Conservation (phyloP, 2,888 invertebrate genomes). For the Tridacna gigas region DNA sequence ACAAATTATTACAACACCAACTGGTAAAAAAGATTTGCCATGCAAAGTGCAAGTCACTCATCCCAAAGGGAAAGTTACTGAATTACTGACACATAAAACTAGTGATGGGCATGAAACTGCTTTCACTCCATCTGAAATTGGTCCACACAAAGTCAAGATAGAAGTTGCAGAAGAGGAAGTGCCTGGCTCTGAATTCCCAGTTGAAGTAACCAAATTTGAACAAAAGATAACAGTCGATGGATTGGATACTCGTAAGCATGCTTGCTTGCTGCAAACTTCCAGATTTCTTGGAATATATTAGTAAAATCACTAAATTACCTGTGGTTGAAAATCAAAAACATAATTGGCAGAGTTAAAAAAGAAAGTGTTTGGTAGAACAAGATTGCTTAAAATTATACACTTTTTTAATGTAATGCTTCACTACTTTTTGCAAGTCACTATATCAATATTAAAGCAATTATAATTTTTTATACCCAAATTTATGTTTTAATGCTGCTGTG, state of each 20-base stretch:
- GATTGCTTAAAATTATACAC: no score
- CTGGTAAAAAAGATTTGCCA: constrained; percentile 65
- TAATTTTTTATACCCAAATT: no score
- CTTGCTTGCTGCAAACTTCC: neutral
- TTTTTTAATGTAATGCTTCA: no score
- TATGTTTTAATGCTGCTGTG: no score
- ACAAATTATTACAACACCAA: constrained; percentile 59
- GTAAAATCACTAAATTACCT: neutral
- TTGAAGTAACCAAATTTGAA: constrained; percentile 66
- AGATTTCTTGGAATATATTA: neutral
- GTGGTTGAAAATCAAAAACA: neutral
- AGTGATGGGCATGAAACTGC: constrained; percentile 88
- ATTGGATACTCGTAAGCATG: constrained; percentile 59
- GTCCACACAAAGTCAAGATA: constrained; percentile 84
- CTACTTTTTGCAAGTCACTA: no score
- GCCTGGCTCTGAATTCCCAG: constrained; percentile 83
- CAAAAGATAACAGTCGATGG: constrained; percentile 57
- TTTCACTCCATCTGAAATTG: constrained; percentile 83
- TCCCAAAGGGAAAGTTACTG: constrained; percentile 86
- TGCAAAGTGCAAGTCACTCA: constrained; percentile 74
- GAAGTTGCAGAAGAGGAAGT: constrained; percentile 83
- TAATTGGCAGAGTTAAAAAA: neutral
- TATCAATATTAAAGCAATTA: no score
- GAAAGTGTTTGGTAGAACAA: no score
- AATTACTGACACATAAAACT: constrained; percentile 92